Evolutionary conservation across 2,797 vertebrate genomes (phyloP).

Genomic region (Picus viridis): DNA sequence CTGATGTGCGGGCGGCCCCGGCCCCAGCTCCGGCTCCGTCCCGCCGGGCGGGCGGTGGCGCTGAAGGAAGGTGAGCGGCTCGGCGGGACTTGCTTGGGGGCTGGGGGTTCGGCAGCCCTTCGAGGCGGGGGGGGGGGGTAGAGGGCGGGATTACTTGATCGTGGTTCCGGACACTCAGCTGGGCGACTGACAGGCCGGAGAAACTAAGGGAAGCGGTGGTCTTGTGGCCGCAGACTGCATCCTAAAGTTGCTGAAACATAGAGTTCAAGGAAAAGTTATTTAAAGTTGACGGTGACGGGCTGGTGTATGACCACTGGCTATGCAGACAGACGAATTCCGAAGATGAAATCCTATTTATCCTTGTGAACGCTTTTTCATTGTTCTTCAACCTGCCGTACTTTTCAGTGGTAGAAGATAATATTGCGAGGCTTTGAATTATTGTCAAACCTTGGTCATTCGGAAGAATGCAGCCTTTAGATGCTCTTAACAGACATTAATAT

Average conservation of each 20-base stretch:
- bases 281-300: background rate
- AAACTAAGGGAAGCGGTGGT: accelerated
- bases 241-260: background rate
- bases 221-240: background rate
- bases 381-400: background rate
- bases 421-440: background rate
- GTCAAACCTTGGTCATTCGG: background rate
- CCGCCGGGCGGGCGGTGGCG: background rate
- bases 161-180: background rate
- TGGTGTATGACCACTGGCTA: background rate
- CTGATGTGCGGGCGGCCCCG: too few species aligned
- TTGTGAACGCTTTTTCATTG: background rate
- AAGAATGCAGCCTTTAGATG: background rate
- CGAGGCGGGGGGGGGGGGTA: accelerated
- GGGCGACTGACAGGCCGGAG: background rate
- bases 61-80: background rate
- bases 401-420: background rate
- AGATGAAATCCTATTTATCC: background rate
- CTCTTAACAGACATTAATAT: background rate
- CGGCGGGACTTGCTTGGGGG: background rate
- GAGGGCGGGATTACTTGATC: accelerated
- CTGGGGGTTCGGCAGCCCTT: background rate
- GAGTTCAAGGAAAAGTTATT: conserved; percentile 10
- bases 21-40: background rate
- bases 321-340: background rate